These are phyloP conservation scores for Stercorarius parasiticus DNA, from an alignment of 2,113 vertebrate species.

Conservation along the genomic window DNA sequence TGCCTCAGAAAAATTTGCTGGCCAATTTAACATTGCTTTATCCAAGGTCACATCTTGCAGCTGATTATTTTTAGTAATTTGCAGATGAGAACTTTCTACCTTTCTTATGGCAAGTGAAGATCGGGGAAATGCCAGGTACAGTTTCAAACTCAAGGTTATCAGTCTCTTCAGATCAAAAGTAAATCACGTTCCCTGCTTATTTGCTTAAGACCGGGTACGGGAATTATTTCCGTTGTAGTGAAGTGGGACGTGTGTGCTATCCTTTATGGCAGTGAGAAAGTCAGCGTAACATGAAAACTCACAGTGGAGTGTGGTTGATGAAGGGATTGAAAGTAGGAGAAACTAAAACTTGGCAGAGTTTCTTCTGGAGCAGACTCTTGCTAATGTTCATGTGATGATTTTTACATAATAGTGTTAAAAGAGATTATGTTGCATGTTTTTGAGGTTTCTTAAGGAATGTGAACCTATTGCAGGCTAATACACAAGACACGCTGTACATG, in stretches of 20 bases:
- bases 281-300: not conserved
- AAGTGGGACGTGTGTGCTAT: not conserved
- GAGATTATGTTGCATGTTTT: not conserved
- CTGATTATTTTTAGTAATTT: slow-evolving; percentile 79
- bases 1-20: slow-evolving; percentile 76
- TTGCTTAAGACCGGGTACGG: slow-evolving; percentile 39
- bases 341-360: not conserved
- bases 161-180: slow-evolving; percentile 35
- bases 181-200: slow-evolving; percentile 30
- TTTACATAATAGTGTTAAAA: not conserved
- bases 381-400: not conserved
- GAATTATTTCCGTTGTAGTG: slow-evolving; percentile 29
- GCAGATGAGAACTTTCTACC: slow-evolving; percentile 62
- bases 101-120: slow-evolving; percentile 53
- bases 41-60: slow-evolving; percentile 83
- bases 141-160: slow-evolving; percentile 65
- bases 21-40: slow-evolving; percentile 83
- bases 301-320: not conserved
- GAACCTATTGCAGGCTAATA: not conserved
- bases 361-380: not conserved
- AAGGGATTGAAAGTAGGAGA: not conserved
- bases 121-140: slow-evolving; percentile 32
- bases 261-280: slow-evolving; percentile 9
- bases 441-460: not conserved
- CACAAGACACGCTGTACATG: not conserved